Evolutionary conservation across 2,797 vertebrate genomes (phyloP).

Genomic region (Erethizon dorsatum): DNA sequence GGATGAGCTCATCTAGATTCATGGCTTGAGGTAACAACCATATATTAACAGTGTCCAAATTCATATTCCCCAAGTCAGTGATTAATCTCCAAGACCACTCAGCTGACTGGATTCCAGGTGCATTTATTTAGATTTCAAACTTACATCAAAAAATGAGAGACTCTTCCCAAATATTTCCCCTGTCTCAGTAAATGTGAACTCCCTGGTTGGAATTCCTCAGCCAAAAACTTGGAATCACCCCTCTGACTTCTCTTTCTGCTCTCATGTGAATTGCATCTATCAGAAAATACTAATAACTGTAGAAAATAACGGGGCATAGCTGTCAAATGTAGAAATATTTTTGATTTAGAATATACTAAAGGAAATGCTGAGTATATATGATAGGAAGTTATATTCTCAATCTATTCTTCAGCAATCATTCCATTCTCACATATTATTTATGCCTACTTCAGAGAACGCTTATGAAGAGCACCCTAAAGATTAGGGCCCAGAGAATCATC

Average conservation of each 20-base stretch:
- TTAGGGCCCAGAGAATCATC: not conserved
- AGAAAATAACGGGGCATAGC: not conserved
- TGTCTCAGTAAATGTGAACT: not conserved
- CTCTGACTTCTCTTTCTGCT: not conserved
- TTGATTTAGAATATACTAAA: not conserved
- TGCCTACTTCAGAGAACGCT: not conserved
- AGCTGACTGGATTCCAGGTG: not conserved
- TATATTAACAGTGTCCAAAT: not conserved
- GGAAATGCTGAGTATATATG: not conserved
- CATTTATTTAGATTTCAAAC: not conserved
- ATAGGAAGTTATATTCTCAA: not conserved
- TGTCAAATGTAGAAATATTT: not conserved
- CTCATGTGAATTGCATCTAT: not conserved
- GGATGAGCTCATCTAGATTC: not conserved
- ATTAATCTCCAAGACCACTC: not conserved
- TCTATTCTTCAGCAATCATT: not conserved
- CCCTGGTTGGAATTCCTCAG: not conserved
- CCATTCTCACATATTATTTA: not conserved
- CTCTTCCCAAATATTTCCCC: not conserved
- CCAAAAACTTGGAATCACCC: not conserved
- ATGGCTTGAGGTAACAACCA: not conserved
- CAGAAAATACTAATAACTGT: not conserved
- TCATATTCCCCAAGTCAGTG: too few relatives aligned
- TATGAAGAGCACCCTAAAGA: not conserved
- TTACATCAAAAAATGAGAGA: not conserved